Conservation (phyloP, 2,797 vertebrate species). For the Sylvilagus floridanus region DNA sequence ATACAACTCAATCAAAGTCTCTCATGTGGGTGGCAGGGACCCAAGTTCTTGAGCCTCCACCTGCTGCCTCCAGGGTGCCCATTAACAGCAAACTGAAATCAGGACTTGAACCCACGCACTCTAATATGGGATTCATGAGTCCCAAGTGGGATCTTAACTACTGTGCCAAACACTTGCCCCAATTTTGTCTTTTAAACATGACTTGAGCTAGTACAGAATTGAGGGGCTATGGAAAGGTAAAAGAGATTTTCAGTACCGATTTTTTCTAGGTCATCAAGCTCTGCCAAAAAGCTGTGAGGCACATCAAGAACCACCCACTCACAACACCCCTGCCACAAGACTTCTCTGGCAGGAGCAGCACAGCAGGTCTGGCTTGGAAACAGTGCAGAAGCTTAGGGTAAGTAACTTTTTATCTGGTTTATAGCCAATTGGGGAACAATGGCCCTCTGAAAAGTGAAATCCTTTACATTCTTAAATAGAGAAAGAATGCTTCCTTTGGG, state of each 20-base stretch:
- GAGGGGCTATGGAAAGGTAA: not conserved
- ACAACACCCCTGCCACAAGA: not conserved
- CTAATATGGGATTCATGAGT: too few relatives aligned
- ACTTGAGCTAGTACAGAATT: constrained; percentile 21
- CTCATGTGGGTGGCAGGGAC: too few relatives aligned
- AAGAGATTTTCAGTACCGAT: not conserved
- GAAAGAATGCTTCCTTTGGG: constrained; percentile 2
- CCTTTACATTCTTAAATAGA: not conserved
- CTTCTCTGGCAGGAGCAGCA: not conserved
- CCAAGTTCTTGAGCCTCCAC: too few relatives aligned
- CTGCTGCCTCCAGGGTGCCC: too few relatives aligned
- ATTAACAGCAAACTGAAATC: too few relatives aligned
- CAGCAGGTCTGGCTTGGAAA: not conserved
- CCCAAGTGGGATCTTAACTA: too few relatives aligned
- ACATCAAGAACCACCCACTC: not conserved
- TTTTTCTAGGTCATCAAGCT: constrained; percentile 10
- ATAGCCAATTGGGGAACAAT: constrained; percentile 36
- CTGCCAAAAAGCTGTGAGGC: not conserved
- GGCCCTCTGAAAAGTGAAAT: constrained; percentile 52
- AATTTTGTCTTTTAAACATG: constrained; percentile 65
- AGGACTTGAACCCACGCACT: too few relatives aligned
- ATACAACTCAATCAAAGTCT: too few relatives aligned
- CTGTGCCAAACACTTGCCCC: too few relatives aligned
- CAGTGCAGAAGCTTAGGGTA: not conserved
- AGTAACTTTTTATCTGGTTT: not conserved